A percentile compares a stretch with the other conserved stretches of the same genome.
Conservation (phyloP, 2,888 invertebrate genomes). For the Acanthoscelides obtectus region DNA sequence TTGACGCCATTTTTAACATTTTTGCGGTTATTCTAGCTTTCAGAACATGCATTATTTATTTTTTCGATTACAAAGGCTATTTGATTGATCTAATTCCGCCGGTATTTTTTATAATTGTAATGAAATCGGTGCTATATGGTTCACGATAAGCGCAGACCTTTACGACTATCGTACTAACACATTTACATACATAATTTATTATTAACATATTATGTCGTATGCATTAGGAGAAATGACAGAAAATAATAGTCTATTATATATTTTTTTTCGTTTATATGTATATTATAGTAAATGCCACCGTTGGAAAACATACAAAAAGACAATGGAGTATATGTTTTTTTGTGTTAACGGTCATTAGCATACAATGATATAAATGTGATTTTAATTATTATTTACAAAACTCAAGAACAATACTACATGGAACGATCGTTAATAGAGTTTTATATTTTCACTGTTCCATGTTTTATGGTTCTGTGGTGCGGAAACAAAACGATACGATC, state of each 20-base stretch:
- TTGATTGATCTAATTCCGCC: neutral
- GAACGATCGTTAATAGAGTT: neutral
- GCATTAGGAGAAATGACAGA: neutral
- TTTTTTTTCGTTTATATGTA: neutral
- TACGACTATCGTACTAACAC: neutral
- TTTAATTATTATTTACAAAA: slow-evolving; percentile 15
- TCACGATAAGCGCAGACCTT: neutral
- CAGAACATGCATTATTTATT: too few relatives aligned
- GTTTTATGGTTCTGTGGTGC: neutral
- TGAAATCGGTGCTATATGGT: neutral
- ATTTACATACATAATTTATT: neutral
- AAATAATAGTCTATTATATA: neutral
- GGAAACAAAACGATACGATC: neutral
- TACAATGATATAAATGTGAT: slow-evolving; percentile 24
- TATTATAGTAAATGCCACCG: neutral
- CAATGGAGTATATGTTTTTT: slow-evolving; percentile 22
- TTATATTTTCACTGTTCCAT: neutral
- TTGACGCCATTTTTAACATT: too few relatives aligned
- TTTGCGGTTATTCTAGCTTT: too few relatives aligned
- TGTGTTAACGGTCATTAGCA: slow-evolving; percentile 20
- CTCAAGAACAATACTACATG: neutral
- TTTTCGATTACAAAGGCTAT: too few relatives aligned
- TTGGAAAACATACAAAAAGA: slow-evolving; percentile 12
- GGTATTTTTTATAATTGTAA: neutral
- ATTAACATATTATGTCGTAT: neutral